A percentile compares a stretch with the other conserved stretches of the same genome.
Evolutionary conservation across 2,113 vertebrate species (phyloP).

Genomic region (Oenanthe melanoleuca): DNA sequence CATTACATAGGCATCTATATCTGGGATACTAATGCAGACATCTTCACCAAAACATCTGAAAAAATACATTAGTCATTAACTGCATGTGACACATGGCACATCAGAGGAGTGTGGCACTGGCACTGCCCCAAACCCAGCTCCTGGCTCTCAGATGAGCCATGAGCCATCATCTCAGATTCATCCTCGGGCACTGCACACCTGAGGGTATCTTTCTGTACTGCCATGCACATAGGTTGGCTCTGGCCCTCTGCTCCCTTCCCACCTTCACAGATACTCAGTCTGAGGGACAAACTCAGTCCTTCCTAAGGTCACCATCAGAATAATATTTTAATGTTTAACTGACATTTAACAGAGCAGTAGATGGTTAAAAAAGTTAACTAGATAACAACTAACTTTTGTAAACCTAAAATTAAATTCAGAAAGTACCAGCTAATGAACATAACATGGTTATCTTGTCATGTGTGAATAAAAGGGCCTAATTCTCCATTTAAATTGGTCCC

Average conservation of each 20-base stretch:
- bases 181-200: neutral
- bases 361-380: conserved; percentile 17
- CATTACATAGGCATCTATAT: conserved; percentile 91
- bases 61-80: conserved; percentile 51
- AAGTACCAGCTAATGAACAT: neutral
- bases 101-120: neutral
- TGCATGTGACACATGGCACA: neutral
- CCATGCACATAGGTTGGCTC: neutral
- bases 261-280: neutral
- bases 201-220: neutral
- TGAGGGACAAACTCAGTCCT: neutral
- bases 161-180: no score
- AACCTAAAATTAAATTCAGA: conserved; percentile 16
- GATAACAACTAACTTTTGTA: conserved; percentile 1
- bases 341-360: conserved; percentile 38
- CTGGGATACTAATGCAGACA: conserved; percentile 91
- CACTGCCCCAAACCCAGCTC: neutral
- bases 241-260: neutral
- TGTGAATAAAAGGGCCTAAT: neutral
- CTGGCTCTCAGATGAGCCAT: neutral
- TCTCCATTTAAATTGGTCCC: neutral
- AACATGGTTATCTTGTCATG: neutral
- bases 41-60: conserved; percentile 97
- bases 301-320: neutral
- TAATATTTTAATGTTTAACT: conserved; percentile 43